phyloP scores from a whole-genome alignment of 2,888 invertebrate genomes.

The Diaperis boleti region DNA sequence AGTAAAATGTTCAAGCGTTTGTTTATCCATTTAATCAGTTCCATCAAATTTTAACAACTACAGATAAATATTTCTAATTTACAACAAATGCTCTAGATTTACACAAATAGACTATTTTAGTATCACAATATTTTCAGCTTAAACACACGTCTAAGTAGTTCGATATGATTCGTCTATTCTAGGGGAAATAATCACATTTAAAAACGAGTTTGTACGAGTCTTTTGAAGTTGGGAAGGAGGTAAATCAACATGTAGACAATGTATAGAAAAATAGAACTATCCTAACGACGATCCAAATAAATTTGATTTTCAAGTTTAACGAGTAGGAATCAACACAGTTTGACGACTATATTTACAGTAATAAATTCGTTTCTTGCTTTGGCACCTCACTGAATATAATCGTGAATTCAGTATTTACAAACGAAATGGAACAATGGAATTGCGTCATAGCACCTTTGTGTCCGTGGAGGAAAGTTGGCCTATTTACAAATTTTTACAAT shows the following conservation, averaged over 20 bases:
- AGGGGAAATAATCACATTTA: slow-evolving; percentile 34
- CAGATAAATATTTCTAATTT: slow-evolving; percentile 46
- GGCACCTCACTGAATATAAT: slow-evolving; percentile 37
- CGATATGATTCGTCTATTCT: slow-evolving; percentile 45
- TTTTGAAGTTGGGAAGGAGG: slow-evolving; percentile 18
- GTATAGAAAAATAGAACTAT: slow-evolving; percentile 43
- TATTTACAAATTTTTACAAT: slow-evolving; percentile 33
- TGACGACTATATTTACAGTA: slow-evolving; percentile 29
- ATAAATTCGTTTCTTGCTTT: slow-evolving; percentile 40
- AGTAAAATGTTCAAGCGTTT: slow-evolving; percentile 31
- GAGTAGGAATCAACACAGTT: slow-evolving; percentile 13
- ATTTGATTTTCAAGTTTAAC: slow-evolving; percentile 19
- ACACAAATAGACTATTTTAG: slow-evolving; percentile 40
- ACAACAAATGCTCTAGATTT: slow-evolving; percentile 43
- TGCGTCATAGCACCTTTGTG: slow-evolving; percentile 33
- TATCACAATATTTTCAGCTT: slow-evolving; percentile 47
- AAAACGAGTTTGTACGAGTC: slow-evolving; percentile 28
- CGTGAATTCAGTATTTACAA: slow-evolving; percentile 25
- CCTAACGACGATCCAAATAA: slow-evolving; percentile 34
- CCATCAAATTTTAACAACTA: slow-evolving; percentile 48
- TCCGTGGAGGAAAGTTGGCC: slow-evolving; percentile 13
- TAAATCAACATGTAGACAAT: slow-evolving; percentile 26
- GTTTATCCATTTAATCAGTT: slow-evolving; percentile 47
- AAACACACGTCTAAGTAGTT: slow-evolving; percentile 42
- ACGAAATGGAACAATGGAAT: slow-evolving; percentile 18